A percentile compares a stretch with the other conserved stretches of the same genome.
phyloP scores from a whole-genome alignment of 2,888 invertebrate genomes.

The Eretmocerus hayati region DNA sequence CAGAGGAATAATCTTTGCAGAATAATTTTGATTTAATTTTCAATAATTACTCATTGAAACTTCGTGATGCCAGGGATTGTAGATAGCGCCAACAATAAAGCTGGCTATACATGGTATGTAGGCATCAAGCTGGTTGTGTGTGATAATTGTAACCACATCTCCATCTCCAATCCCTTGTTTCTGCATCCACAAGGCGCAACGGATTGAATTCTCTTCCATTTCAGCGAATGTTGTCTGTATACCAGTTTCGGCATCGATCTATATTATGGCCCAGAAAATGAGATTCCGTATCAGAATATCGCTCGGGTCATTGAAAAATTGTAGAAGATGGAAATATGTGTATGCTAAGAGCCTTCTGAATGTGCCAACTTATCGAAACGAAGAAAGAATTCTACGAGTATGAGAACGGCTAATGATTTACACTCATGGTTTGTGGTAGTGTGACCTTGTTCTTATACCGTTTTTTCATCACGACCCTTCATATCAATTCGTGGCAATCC shows the following conservation, averaged over 20 bases:
- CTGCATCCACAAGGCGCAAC: conserved; percentile 37
- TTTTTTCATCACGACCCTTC: too few relatives aligned
- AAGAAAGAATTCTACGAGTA: too few relatives aligned
- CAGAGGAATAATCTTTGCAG: neutral
- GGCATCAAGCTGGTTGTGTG: conserved; percentile 32
- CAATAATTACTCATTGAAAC: conserved; percentile 29
- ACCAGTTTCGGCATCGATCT: conserved; percentile 31
- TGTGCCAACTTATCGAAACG: too few relatives aligned
- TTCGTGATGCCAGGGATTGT: conserved; percentile 34
- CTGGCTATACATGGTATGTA: conserved; percentile 33
- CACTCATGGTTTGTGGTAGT: too few relatives aligned
- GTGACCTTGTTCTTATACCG: too few relatives aligned
- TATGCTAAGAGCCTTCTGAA: too few relatives aligned
- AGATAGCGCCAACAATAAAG: conserved; percentile 30
- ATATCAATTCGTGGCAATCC: too few relatives aligned
- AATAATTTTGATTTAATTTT: neutral
- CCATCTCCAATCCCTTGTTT: conserved; percentile 27
- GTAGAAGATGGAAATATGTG: too few relatives aligned
- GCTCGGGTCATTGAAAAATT: too few relatives aligned
- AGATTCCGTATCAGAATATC: neutral
- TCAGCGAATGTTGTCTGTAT: conserved; percentile 26
- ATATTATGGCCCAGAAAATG: neutral
- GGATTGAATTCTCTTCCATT: conserved; percentile 29
- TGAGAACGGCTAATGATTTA: too few relatives aligned
- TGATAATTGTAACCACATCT: conserved; percentile 32